These are phyloP conservation scores for Xestia c-nigrum DNA, from an alignment of 2,888 invertebrate genomes.

Conservation along the genomic window DNA sequence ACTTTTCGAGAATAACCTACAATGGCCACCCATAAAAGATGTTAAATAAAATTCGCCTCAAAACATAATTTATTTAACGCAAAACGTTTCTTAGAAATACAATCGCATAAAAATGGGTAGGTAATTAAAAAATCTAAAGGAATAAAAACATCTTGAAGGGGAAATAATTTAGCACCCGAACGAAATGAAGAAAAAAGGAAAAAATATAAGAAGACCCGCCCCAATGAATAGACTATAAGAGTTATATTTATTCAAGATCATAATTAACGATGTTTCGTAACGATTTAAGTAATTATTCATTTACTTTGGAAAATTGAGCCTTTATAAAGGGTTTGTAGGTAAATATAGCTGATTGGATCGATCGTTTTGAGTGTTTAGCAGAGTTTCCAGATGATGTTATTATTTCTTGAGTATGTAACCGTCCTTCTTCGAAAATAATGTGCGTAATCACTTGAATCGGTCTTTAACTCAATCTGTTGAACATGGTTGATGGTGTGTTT, in stretches of 20 bases:
- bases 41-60: background rate
- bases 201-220: conserved; percentile 28
- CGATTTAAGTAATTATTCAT: conserved; percentile 42
- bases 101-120: conserved; percentile 39
- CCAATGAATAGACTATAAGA: conserved; percentile 43
- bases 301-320: conserved; percentile 39
- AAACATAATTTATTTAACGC: conserved; percentile 34
- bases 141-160: conserved; percentile 53
- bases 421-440: background rate
- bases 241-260: conserved; percentile 51
- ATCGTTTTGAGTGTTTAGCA: background rate
- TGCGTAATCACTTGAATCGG: background rate
- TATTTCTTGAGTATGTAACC: background rate
- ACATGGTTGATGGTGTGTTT: no score
- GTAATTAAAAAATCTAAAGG: conserved; percentile 49
- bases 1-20: background rate
- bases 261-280: conserved; percentile 51
- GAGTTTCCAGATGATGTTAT: background rate
- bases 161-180: conserved; percentile 47
- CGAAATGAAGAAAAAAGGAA: conserved; percentile 26
- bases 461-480: background rate
- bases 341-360: conserved; percentile 3
- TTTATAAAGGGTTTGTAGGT: conserved; percentile 14
- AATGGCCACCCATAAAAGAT: background rate
- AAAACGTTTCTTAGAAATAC: conserved; percentile 43